These are phyloP conservation scores for Camponotus fellah DNA, from an alignment of 2,888 invertebrate genomes.

Conservation along the genomic window DNA sequence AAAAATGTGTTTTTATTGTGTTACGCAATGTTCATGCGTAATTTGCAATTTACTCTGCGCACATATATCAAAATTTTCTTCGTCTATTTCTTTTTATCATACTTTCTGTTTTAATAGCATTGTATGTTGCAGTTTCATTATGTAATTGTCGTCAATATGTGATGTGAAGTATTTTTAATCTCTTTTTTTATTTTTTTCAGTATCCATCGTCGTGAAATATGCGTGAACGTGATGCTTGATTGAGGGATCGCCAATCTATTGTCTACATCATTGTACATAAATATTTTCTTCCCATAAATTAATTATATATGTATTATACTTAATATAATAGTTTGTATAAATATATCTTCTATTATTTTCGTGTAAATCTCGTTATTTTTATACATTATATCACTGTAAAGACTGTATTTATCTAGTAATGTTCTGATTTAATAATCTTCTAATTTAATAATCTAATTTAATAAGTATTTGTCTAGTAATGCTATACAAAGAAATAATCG, in stretches of 20 bases:
- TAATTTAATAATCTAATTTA: too few relatives aligned
- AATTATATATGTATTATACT: slow-evolving; percentile 60
- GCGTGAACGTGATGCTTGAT: slow-evolving; percentile 72
- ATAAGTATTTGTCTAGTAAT: background rate
- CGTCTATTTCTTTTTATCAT: background rate
- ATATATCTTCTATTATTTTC: slow-evolving; percentile 36
- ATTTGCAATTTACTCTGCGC: background rate
- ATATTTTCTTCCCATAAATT: slow-evolving; percentile 62
- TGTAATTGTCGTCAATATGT: background rate
- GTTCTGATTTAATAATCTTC: too few relatives aligned
- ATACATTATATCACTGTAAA: background rate
- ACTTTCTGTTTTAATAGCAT: background rate
- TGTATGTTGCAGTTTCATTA: background rate
- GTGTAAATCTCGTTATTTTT: slow-evolving; percentile 9
- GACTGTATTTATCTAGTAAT: background rate
- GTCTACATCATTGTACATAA: slow-evolving; percentile 59
- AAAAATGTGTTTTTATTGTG: background rate
- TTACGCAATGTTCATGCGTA: background rate
- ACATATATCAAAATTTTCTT: background rate
- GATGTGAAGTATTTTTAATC: background rate
- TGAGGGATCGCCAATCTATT: slow-evolving; percentile 44
- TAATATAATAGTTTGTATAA: slow-evolving; percentile 27
- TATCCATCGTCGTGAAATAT: slow-evolving; percentile 80
- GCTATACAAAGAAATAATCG: background rate
- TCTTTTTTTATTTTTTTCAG: slow-evolving; percentile 77